phyloP scores from a whole-genome alignment of 2,113 vertebrate species.

The Vulpes ferrilata region DNA sequence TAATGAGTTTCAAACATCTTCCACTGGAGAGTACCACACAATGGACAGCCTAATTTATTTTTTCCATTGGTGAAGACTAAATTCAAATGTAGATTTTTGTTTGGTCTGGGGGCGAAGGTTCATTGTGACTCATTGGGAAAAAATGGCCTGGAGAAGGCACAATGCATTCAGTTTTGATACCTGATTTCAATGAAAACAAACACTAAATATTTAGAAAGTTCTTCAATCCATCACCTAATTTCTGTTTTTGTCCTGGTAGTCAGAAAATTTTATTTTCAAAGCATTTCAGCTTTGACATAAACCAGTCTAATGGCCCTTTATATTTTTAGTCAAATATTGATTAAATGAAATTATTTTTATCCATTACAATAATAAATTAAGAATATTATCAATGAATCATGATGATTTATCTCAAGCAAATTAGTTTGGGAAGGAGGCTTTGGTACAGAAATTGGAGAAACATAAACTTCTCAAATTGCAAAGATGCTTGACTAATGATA shows the following conservation, averaged over 20 bases:
- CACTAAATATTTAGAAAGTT: not conserved
- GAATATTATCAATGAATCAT: not conserved
- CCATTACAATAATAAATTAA: not conserved
- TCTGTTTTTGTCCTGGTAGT: not conserved
- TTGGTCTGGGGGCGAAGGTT: not conserved
- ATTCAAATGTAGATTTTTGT: not conserved
- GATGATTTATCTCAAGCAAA: not conserved
- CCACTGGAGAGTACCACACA: accelerated
- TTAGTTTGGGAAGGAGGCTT: not conserved
- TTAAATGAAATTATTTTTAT: not conserved
- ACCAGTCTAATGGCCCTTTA: not conserved
- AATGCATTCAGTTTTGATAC: not conserved
- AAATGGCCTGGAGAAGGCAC: not conserved
- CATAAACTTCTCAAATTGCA: not conserved
- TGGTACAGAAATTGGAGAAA: not conserved
- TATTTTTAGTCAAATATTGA: not conserved
- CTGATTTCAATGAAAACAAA: not conserved
- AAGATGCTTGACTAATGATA: not conserved
- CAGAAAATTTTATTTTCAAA: not conserved
- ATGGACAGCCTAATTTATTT: not conserved
- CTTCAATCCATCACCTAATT: not conserved
- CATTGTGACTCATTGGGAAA: not conserved
- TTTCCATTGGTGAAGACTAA: not conserved
- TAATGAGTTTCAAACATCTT: not conserved
- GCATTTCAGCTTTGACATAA: not conserved